These are phyloP conservation scores for Cephus spinipes DNA, from an alignment of 2,888 invertebrate genomes.

Conservation along the genomic window DNA sequence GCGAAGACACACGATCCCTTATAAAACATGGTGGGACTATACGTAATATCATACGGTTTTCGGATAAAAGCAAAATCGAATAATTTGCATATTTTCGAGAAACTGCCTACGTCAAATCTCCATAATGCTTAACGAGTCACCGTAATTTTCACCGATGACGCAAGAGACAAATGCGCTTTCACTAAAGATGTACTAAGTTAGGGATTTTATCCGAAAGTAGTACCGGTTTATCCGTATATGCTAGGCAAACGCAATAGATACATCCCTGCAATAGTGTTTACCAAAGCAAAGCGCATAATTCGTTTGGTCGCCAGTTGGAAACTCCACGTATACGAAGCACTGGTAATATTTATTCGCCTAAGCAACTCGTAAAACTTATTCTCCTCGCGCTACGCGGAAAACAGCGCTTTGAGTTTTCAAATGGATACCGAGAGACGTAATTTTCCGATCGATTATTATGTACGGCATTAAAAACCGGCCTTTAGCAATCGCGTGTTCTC, in stretches of 20 bases:
- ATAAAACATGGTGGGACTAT: constrained; percentile 36
- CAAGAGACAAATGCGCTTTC: neutral
- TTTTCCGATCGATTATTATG: neutral
- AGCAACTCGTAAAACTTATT: neutral
- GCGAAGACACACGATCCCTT: constrained; percentile 45
- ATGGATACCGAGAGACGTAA: neutral
- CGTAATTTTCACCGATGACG: neutral
- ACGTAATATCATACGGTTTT: neutral
- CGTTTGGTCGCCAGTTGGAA: neutral
- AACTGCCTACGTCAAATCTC: neutral
- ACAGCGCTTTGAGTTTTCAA: neutral
- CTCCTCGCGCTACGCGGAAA: neutral
- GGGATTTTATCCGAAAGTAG: neutral
- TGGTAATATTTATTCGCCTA: neutral
- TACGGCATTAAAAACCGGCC: neutral
- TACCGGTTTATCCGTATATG: neutral
- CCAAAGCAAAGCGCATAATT: neutral
- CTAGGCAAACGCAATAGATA: neutral
- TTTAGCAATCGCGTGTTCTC: neutral
- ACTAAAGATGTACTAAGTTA: neutral
- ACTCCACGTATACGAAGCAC: neutral
- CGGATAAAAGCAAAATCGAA: neutral
- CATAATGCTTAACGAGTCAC: neutral
- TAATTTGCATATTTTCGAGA: neutral
- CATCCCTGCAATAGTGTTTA: neutral